These are phyloP conservation scores for Montipora efflorescens DNA, from an alignment of 64 coral and sea anemone genomes.

Conservation along the genomic window DNA sequence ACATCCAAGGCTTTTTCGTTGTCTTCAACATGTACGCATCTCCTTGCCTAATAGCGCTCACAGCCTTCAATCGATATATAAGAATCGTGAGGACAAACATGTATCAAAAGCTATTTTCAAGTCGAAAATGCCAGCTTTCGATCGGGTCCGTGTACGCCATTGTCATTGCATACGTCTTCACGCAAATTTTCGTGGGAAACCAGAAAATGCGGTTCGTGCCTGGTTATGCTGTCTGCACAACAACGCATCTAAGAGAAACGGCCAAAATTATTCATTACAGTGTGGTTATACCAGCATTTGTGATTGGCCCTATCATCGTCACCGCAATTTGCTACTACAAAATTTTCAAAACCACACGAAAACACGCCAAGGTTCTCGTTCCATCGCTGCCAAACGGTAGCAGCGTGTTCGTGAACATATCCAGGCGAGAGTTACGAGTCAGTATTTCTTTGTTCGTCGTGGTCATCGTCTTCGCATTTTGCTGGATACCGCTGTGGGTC, in stretches of 20 bases:
- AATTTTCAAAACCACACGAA: conserved; percentile 43
- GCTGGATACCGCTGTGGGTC: conserved; percentile 71
- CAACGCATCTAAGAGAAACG: conserved; percentile 56
- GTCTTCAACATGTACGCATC: conserved; percentile 65
- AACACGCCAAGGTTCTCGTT: conserved; percentile 42
- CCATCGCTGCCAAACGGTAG: conserved; percentile 39
- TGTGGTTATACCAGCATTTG: conserved; percentile 46
- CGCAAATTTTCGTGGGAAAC: conserved; percentile 40
- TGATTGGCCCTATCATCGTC: conserved; percentile 40
- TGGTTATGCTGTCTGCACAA: conserved; percentile 64
- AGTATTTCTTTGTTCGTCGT: conserved; percentile 81
- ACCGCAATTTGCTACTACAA: conserved; percentile 57
- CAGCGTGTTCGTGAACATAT: conserved; percentile 14
- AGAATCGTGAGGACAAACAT: conserved; percentile 71
- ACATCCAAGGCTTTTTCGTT: conserved; percentile 69
- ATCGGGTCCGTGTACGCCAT: conserved; percentile 26
- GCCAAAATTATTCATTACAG: conserved; percentile 64
- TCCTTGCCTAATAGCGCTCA: conserved; percentile 58
- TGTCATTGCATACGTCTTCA: conserved; percentile 34
- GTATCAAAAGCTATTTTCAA: conserved; percentile 67
- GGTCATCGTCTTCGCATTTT: conserved; percentile 64
- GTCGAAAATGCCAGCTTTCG: conserved; percentile 18
- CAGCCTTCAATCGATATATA: conserved; percentile 76
- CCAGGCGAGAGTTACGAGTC: conserved; percentile 55
- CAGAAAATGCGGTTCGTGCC: conserved; percentile 63